These are phyloP conservation scores for Drosophila azteca DNA, from an alignment of 1,140 invertebrate species.

Conservation along the genomic window DNA sequence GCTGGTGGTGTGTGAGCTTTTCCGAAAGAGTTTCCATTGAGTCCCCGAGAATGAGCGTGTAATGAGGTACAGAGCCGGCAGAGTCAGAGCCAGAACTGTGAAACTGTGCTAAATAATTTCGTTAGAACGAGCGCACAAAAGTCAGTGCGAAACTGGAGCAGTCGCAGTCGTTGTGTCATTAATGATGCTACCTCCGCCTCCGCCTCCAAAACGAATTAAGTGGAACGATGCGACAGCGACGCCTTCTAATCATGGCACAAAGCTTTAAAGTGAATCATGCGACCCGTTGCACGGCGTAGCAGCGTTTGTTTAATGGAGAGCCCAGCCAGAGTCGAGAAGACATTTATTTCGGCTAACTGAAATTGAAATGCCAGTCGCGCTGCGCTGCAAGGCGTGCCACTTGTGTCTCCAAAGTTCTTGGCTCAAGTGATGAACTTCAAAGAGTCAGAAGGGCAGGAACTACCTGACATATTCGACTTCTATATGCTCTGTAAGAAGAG, in stretches of 20 bases:
- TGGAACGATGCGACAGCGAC: constrained; percentile 15
- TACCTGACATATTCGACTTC: constrained; percentile 4
- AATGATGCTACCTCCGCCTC: constrained; percentile 47
- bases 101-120: constrained; percentile 66
- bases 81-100: not conserved
- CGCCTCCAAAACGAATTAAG: constrained; percentile 31
- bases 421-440: constrained; percentile 71
- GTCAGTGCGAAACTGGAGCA: constrained; percentile 55
- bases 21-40: constrained; percentile 65
- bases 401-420: constrained; percentile 70
- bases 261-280: constrained; percentile 74
- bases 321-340: constrained; percentile 19
- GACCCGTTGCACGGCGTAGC: constrained; percentile 45
- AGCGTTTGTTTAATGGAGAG: constrained; percentile 63
- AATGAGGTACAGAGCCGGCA: constrained; percentile 62
- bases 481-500: constrained; percentile 20
- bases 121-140: constrained; percentile 55
- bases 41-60: constrained; percentile 36
- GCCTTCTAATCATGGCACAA: constrained; percentile 56
- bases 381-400: constrained; percentile 57
- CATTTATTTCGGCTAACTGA: constrained; percentile 35
- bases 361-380: constrained; percentile 38
- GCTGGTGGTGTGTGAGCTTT: constrained; percentile 7
- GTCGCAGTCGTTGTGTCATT: constrained; percentile 21
- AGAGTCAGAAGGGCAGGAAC: not conserved